Evolutionary conservation across 2,113 vertebrate genomes (phyloP).

Genomic region (Colius striatus): DNA sequence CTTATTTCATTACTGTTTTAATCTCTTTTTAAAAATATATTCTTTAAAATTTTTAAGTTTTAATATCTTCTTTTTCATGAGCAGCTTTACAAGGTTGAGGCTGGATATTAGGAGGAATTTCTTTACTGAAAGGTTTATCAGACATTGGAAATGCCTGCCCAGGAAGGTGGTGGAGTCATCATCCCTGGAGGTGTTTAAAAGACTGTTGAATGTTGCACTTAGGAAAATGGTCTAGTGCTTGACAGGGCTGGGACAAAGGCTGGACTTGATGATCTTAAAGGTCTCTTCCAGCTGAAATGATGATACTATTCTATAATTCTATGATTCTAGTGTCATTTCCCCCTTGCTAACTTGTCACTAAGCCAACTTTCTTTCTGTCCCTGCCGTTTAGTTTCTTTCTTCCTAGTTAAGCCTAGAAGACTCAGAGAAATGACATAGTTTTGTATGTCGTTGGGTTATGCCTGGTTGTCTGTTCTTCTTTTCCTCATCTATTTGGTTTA

Average conservation of each 20-base stretch:
- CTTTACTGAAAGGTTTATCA: no score
- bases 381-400: neutral
- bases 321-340: neutral
- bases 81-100: no score
- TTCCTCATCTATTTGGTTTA: neutral
- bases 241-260: no score
- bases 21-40: neutral
- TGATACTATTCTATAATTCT: no score
- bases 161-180: no score
- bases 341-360: neutral
- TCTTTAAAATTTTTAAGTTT: neutral
- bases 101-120: no score
- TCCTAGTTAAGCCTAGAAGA: neutral
- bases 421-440: neutral
- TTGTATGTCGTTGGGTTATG: neutral
- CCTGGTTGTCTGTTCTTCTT: neutral
- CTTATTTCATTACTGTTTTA: neutral
- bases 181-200: no score
- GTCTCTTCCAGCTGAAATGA: no score
- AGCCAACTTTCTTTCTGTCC: fast-evolving
- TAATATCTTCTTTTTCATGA: neutral
- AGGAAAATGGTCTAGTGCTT: no score
- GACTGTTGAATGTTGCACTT: no score
- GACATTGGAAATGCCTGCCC: no score
- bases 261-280: no score